Percentiles rank a stretch among this genome's conserved stretches.
These are phyloP conservation scores for Calliphora vicina DNA, from an alignment of 1,140 invertebrate species.

Conservation along the genomic window DNA sequence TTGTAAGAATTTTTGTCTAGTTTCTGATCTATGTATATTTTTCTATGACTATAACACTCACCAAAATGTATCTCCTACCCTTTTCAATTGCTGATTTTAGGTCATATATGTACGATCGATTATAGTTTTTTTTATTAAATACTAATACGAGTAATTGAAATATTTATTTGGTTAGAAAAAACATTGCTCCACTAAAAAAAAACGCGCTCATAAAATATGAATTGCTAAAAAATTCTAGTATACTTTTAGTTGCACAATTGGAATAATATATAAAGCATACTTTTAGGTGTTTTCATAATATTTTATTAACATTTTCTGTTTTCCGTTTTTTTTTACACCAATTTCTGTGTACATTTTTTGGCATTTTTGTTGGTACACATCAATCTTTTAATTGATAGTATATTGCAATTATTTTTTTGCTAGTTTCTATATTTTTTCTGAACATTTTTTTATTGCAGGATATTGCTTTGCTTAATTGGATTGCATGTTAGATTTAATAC, in stretches of 20 bases:
- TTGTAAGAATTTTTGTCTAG: too few species aligned
- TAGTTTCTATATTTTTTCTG: neutral
- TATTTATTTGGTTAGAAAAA: too few species aligned
- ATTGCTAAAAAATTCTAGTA: neutral
- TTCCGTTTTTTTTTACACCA: neutral
- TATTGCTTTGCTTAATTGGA: conserved; percentile 20
- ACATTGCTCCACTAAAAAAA: too few species aligned
- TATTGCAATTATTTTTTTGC: neutral
- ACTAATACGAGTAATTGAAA: too few species aligned
- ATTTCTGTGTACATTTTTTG: neutral
- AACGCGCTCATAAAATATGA: too few species aligned
- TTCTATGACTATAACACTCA: too few species aligned
- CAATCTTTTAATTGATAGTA: conserved; percentile 1
- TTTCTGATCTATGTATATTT: too few species aligned
- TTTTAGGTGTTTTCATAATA: conserved; percentile 23
- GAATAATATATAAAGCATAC: conserved; percentile 5
- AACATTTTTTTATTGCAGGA: neutral
- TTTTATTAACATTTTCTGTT: conserved; percentile 19
- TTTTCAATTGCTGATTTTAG: too few species aligned
- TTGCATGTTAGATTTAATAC: conserved; percentile 33
- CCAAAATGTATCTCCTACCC: too few species aligned
- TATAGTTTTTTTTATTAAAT: too few species aligned
- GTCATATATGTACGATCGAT: too few species aligned
- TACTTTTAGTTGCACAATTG: neutral
- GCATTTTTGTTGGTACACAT: neutral